Percentiles rank a stretch among this genome's conserved stretches.
Evolutionary conservation across 1,140 invertebrate species (phyloP).

Genomic region (Drosophila gunungcola): DNA sequence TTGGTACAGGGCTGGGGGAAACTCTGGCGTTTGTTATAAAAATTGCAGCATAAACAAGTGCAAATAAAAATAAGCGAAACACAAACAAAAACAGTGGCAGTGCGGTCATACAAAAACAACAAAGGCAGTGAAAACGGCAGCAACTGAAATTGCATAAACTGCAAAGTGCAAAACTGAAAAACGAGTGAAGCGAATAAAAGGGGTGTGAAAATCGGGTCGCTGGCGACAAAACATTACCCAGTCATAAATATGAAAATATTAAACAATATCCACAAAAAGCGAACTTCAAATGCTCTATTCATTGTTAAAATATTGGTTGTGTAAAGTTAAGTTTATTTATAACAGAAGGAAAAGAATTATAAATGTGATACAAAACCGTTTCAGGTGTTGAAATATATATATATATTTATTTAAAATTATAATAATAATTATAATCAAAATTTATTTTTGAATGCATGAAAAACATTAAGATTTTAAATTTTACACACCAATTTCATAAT

Average conservation of each 20-base stretch:
- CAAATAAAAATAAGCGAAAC: constrained; percentile 53
- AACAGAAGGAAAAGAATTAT: neutral
- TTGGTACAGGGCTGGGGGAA: constrained; percentile 14
- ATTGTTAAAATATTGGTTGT: neutral
- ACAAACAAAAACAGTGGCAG: constrained; percentile 39
- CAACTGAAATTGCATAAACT: constrained; percentile 53
- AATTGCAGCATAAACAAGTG: constrained; percentile 62
- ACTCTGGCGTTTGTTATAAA: constrained; percentile 56
- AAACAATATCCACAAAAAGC: neutral
- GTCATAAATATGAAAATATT: constrained; percentile 47
- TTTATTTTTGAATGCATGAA: too few relatives aligned
- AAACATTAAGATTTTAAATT: too few relatives aligned
- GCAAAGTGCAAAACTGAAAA: constrained; percentile 53
- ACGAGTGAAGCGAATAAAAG: constrained; percentile 22
- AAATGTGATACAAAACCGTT: too few relatives aligned
- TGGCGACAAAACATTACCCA: constrained; percentile 41
- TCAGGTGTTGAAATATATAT: too few relatives aligned
- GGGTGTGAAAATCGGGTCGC: constrained; percentile 28
- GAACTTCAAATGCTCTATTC: constrained; percentile 16
- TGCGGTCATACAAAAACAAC: constrained; percentile 43
- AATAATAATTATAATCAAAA: too few relatives aligned
- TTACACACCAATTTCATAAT: too few relatives aligned
- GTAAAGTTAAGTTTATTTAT: neutral
- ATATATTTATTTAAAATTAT: too few relatives aligned
- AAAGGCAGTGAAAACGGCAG: neutral